phyloP scores from a whole-genome alignment of 2,888 invertebrate species.

The Hydrotaea cyrtoneurina region DNA sequence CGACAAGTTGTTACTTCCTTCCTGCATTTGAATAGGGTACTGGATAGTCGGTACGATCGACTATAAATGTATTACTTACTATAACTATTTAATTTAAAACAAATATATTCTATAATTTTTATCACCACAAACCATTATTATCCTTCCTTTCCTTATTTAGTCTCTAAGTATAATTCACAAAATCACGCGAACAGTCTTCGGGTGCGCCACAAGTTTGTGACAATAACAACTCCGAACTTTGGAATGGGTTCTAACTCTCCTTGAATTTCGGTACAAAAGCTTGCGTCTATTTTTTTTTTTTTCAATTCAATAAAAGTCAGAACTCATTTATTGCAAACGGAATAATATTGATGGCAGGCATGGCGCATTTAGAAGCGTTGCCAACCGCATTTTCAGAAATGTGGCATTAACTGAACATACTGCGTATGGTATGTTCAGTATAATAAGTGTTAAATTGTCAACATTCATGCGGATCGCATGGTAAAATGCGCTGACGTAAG shows the following conservation, averaged over 20 bases:
- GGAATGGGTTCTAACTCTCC: background rate
- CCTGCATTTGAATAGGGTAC: background rate
- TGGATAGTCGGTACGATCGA: constrained; percentile 18
- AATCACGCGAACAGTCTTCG: background rate
- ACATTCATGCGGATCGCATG: background rate
- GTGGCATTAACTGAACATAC: background rate
- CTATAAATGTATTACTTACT: constrained; percentile 2
- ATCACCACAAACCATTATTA: background rate
- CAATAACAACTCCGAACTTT: background rate
- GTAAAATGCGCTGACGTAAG: background rate
- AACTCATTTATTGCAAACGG: background rate
- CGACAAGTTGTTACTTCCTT: background rate
- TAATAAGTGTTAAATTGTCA: background rate
- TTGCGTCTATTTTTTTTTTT: background rate
- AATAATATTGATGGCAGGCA: background rate
- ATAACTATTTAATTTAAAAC: background rate
- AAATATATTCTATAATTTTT: background rate
- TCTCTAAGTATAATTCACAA: constrained; percentile 5
- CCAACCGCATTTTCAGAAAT: background rate
- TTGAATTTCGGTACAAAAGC: background rate
- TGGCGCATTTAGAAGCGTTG: background rate
- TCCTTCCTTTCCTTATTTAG: background rate
- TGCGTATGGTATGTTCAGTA: background rate
- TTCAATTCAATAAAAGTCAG: background rate
- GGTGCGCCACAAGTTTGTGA: background rate